These are phyloP conservation scores for Martes martes DNA, from an alignment of 2,113 vertebrate genomes.

Conservation along the genomic window DNA sequence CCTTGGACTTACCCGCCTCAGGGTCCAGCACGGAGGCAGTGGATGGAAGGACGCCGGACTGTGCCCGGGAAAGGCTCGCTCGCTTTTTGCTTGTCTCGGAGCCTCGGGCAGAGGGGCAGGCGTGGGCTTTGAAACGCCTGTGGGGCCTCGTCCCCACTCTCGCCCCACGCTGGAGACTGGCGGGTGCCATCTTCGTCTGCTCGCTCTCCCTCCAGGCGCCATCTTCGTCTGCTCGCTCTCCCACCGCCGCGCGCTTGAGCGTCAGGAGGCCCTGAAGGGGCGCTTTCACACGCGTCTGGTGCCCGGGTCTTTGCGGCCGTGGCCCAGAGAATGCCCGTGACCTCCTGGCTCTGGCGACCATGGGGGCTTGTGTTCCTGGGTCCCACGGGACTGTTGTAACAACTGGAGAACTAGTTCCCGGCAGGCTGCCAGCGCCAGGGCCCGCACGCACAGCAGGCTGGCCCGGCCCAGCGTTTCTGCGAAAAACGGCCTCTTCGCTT, in stretches of 20 bases:
- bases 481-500: not conserved
- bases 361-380: no score
- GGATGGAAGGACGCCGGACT: not conserved
- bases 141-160: no score
- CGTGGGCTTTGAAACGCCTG: no score
- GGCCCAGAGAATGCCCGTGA: no score
- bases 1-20: not conserved
- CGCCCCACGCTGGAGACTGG: not conserved
- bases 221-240: not conserved
- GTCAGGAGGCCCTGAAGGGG: not conserved
- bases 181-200: not conserved
- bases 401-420: no score
- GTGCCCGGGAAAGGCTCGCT: not conserved
- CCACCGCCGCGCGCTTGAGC: not conserved
- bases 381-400: no score
- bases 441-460: no score
- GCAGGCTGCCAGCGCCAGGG: no score
- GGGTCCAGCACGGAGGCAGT: not conserved
- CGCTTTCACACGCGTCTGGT: not conserved
- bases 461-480: not conserved
- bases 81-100: not conserved
- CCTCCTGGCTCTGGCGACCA: no score
- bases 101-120: no score
- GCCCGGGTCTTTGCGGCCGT: not conserved
- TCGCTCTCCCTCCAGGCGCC: not conserved